phyloP scores from a whole-genome alignment of 2,797 vertebrate species.

The Borostomias antarcticus region DNA sequence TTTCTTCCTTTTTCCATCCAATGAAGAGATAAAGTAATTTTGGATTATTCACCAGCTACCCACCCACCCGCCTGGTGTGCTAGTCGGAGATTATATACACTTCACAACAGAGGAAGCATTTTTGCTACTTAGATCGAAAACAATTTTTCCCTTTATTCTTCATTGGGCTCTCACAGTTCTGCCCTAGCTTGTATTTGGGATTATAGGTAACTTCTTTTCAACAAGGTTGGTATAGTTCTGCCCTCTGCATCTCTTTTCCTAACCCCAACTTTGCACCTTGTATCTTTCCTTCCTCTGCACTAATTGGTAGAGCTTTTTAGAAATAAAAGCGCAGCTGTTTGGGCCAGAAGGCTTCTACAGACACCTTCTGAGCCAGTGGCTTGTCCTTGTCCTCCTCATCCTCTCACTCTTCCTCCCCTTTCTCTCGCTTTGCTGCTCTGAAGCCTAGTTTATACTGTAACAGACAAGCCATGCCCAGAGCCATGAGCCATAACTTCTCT shows the following conservation, averaged over 20 bases:
- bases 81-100: conserved; percentile 68
- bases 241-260: conserved; percentile 90
- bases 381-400: conserved; percentile 11
- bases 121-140: conserved; percentile 59
- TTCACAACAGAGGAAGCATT: conserved; percentile 57
- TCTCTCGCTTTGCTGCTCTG: conserved; percentile 18
- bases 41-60: conserved; percentile 72
- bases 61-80: conserved; percentile 50
- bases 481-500: no score
- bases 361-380: conserved; percentile 32
- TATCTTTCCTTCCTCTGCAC: conserved; percentile 74
- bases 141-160: conserved; percentile 68
- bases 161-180: conserved; percentile 93
- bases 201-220: conserved; percentile 97
- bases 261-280: conserved; percentile 85
- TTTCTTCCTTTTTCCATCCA: conserved; percentile 63
- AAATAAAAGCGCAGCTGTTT: conserved; percentile 31
- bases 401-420: conserved; percentile 6
- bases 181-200: conserved; percentile 90
- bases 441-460: not conserved
- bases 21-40: conserved; percentile 65
- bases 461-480: no score
- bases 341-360: conserved; percentile 35
- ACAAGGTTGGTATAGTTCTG: conserved; percentile 99
- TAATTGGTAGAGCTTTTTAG: conserved; percentile 57